Base-by-base conservation (phyloP, 2,888 invertebrate species). In the Theretra japonica region DNA sequence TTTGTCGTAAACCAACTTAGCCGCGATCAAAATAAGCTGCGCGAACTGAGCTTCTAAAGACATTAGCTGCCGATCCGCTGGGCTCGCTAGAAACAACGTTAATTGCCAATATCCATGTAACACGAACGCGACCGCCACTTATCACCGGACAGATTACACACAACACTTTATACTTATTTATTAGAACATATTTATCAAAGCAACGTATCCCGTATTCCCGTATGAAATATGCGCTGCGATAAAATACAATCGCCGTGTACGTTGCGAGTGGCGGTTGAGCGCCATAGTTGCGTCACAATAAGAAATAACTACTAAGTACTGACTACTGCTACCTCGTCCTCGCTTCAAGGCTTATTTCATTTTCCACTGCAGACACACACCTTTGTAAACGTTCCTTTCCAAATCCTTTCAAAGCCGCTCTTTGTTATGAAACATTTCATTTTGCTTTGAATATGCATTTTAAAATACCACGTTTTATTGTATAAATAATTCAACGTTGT, bases 301-400 rank as follows among this genome's bases (percentile, higher is more conserved):
- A 23, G 65, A 48, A 23, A 65, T 65, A 65, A 48, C 41, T 41
- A 65, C 65, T 65, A 65, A 48, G 23, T 41, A 65, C 65, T 53
- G 19, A 19, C 21, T 19, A 17, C 7, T 33, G 19, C 21, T n/a
- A 30, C 33, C 41, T 17, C 65, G 41, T 48, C 48, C 65, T 7
- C 11, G 41, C 21, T 48, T 21, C 41, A 48, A 65, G 15, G 41
- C 41, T 23, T 41, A 65, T 48, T 65, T 65, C 15, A 48, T 65
- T 65, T 65, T 48, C 6, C 21, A 48, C 11, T 41, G 23, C 65
- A 48, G 41, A 23, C 11, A 25, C 65, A 60, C n/a, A 21, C 23
- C 23, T 65, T 17, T 65, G 23, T 48, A 17, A 23, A 48, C 17
- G 15, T 62, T 41, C 23, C 1, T 17, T 62, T 11, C 11, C 11